Percentiles rank a stretch among this genome's conserved stretches.
Conservation (phyloP, 2,888 invertebrate genomes). For the Coelinius sp. region DNA sequence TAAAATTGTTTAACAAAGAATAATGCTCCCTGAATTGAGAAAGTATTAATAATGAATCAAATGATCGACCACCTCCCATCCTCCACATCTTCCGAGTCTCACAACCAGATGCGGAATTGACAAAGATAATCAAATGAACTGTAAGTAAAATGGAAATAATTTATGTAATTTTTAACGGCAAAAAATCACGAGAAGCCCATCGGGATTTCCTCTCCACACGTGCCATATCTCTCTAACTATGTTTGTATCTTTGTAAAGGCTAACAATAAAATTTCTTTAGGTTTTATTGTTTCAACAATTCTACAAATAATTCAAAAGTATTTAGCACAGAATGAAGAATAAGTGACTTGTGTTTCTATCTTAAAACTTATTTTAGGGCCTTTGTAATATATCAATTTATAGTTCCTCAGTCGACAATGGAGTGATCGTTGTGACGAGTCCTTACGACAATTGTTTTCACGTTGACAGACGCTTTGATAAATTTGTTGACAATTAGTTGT, state of each 20-base stretch:
- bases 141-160: constrained; percentile 12
- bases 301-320: too few relatives aligned
- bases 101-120: constrained; percentile 26
- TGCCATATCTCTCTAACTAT: constrained; percentile 26
- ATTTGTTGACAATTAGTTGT: neutral
- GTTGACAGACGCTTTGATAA: neutral
- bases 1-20: neutral
- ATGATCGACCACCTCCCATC: neutral
- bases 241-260: constrained; percentile 32
- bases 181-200: constrained; percentile 6
- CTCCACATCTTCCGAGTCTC: constrained; percentile 12
- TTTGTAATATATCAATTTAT: neutral
- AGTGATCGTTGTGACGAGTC: neutral
- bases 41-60: constrained; percentile 8
- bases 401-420: neutral
- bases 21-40: neutral
- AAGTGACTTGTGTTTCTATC: neutral
- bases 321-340: neutral
- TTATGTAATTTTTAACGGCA: neutral
- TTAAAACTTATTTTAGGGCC: neutral
- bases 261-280: neutral
- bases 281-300: constrained; percentile 5
- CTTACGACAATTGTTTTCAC: neutral
- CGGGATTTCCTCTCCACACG: constrained; percentile 27
- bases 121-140: neutral